Base-by-base conservation (phyloP, 2,113 vertebrate genomes). In the Echinops telfairi region DNA sequence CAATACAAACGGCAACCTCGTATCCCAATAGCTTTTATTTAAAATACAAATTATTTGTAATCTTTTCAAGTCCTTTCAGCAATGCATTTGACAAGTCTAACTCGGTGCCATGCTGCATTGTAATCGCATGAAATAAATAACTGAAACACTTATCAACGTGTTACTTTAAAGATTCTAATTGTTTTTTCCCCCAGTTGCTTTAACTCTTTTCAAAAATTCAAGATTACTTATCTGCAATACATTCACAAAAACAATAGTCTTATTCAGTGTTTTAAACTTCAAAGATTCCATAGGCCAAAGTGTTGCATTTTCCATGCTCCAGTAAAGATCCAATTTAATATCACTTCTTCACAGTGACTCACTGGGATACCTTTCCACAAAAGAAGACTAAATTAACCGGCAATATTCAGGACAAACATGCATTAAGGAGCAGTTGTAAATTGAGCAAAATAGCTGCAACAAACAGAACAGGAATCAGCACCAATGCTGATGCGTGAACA, bases 371-470 rank as follows among this genome's bases (percentile, higher is more conserved):
- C 88, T 60, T 71, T 14, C 22, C 53, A 88, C 15, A 83, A 83
- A 86, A 38, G 57, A 75, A 57, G 53, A 88, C 31, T 38, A 90
- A 77, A 93, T 94, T 92, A 92, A 64, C 60, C 29, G 85, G 58
- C 12, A 93, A 90, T 89, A 93, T 93, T 93, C 85, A 89, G 33
- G 40, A 17, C 31, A 94, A 91, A 89, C 14, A 77, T 27, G 12
- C 20, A 93, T 91, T 92, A 88, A 79, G 27, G 40, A 71, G 38
- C 70, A 90, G 57, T 86, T 83, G 83, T 75, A 92, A 94, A 85
- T 4, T 47, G 83, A 86, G 86, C 20, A 84, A 36, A 78, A 64
- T 91, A 85, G 62, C 31, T n/a, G 58, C 6, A 71, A 70, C 66
- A 95, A 66, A 43, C 64, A 38, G 60, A 89, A 83, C 62, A 58